Conservation (phyloP, 2,113 vertebrate species). For the Pionites leucogaster region DNA sequence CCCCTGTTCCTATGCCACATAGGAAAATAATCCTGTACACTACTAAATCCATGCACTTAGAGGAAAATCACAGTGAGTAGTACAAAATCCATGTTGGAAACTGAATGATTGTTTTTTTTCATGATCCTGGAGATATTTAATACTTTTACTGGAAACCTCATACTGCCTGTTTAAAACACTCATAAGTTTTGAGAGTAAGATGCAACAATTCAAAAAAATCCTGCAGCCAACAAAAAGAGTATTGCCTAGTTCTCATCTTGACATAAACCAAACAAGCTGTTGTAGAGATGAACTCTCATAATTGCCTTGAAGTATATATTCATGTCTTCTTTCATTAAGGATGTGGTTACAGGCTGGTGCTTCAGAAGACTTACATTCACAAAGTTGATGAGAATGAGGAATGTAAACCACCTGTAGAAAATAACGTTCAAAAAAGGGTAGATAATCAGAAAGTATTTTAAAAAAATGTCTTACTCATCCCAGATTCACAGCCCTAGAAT, state of each 20-base stretch:
- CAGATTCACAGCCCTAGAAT: background rate
- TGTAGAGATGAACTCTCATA: background rate
- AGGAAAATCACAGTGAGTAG: background rate
- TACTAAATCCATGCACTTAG: background rate
- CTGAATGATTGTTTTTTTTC: background rate
- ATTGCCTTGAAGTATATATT: background rate
- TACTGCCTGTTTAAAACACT: background rate
- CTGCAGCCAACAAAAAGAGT: background rate
- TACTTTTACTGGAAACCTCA: background rate
- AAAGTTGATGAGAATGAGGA: background rate
- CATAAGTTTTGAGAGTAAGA: background rate
- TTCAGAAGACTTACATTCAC: background rate
- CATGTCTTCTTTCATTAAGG: background rate
- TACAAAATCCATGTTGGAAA: background rate
- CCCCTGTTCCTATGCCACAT: background rate
- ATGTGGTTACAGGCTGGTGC: background rate
- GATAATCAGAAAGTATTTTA: background rate
- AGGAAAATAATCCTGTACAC: background rate
- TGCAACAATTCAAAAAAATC: background rate
- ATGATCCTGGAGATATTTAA: background rate
- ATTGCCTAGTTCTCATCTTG: background rate
- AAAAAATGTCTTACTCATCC: background rate
- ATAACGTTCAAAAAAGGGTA: background rate
- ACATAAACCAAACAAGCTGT: background rate
- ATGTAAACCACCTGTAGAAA: background rate